Percentiles rank a stretch among this genome's conserved stretches.
These are phyloP conservation scores for Procavia capensis DNA, from an alignment of 2,113 vertebrate species.

Conservation along the genomic window DNA sequence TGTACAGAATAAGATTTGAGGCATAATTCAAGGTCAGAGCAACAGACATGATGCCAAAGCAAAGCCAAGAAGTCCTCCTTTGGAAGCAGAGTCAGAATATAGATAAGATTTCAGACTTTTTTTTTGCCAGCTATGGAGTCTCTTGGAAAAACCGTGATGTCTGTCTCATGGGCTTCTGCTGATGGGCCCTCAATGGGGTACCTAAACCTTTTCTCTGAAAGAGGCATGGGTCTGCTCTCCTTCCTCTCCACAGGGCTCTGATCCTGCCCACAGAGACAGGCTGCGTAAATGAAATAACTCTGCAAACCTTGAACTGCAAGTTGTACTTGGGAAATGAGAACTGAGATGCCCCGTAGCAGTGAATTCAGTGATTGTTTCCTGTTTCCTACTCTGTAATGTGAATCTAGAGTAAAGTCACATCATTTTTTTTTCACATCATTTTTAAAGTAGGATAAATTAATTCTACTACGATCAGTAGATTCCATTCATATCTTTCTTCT, in stretches of 20 bases:
- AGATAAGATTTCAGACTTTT: neutral
- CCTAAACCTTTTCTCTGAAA: neutral
- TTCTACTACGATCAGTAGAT: neutral
- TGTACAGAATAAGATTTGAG: neutral
- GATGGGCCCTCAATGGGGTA: too few species aligned
- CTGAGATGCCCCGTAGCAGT: neutral
- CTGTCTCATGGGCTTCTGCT: neutral
- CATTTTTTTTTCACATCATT: neutral
- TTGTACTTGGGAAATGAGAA: neutral
- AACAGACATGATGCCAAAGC: neutral
- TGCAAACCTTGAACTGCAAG: neutral
- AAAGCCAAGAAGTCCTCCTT: neutral
- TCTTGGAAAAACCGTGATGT: neutral
- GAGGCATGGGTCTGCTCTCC: fast-evolving
- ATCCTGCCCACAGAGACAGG: neutral
- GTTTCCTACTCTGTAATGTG: neutral
- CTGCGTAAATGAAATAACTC: neutral
- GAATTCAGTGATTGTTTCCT: neutral
- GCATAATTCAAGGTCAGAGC: neutral
- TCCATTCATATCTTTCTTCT: neutral
- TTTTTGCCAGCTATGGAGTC: too few species aligned
- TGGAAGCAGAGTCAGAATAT: neutral
- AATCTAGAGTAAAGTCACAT: neutral
- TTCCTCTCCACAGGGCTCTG: neutral
- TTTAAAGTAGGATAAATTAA: neutral